These are phyloP conservation scores for Miichthys miiuy DNA, from an alignment of 2,797 vertebrate genomes.

Conservation along the genomic window DNA sequence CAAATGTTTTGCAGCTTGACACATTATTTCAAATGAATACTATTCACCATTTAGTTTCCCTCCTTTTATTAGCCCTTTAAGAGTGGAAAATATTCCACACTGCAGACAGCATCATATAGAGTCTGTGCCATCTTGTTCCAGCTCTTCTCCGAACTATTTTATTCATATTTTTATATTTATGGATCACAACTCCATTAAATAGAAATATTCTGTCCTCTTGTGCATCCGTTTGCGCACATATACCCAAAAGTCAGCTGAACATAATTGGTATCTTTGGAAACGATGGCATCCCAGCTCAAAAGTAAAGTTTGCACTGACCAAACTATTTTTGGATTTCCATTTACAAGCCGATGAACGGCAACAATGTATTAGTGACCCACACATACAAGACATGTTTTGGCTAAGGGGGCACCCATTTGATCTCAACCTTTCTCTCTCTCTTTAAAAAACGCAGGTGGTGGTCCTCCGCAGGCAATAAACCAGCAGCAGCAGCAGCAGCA, in stretches of 20 bases:
- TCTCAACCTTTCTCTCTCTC: slow-evolving; percentile 5
- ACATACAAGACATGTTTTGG: slow-evolving; percentile 10
- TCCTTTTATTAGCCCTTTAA: not conserved
- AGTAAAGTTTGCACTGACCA: not conserved
- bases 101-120: not conserved
- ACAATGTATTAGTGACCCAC: slow-evolving; percentile 7
- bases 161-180: not conserved
- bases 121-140: slow-evolving; percentile 7
- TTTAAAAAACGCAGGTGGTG: slow-evolving; percentile 59
- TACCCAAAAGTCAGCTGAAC: not conserved
- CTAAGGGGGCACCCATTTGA: slow-evolving; percentile 32
- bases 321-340: not conserved
- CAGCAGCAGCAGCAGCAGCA: slow-evolving; percentile 57
- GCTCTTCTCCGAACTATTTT: not conserved
- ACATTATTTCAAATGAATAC: not conserved
- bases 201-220: not conserved
- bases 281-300: not conserved
- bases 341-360: slow-evolving; percentile 1
- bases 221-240: not conserved
- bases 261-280: not conserved
- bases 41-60: not conserved
- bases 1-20: slow-evolving; percentile 12
- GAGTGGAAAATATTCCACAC: not conserved
- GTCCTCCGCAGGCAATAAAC: slow-evolving; percentile 62
- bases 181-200: not conserved